Evolutionary conservation across 2,888 invertebrate genomes (phyloP).

Genomic region (Agrilus cyanescens): DNA sequence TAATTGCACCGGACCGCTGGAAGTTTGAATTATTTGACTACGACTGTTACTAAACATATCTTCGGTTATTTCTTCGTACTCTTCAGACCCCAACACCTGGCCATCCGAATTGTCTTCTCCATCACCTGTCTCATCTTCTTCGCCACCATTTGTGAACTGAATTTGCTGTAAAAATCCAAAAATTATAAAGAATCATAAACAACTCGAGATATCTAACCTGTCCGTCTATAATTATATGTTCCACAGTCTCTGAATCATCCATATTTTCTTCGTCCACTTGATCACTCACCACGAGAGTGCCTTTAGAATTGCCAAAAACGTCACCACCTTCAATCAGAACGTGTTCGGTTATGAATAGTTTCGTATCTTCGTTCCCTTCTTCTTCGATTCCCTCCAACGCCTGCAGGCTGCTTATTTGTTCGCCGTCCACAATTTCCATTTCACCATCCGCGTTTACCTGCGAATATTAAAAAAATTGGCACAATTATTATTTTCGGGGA

Average conservation of each 20-base stretch:
- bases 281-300: conserved; percentile 17
- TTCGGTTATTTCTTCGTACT: conserved; percentile 25
- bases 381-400: conserved; percentile 18
- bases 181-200: background rate
- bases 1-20: conserved; percentile 32
- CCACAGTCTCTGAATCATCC: conserved; percentile 22
- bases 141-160: conserved; percentile 25
- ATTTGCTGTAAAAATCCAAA: conserved; percentile 23
- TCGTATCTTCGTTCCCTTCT: conserved; percentile 30
- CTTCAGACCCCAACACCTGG: conserved; percentile 19
- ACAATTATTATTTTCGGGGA: no score
- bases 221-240: conserved; percentile 34
- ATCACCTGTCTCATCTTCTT: conserved; percentile 23
- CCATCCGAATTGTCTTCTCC: conserved; percentile 22
- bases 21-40: conserved; percentile 34
- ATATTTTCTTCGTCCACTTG: conserved; percentile 17
- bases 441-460: conserved; percentile 29
- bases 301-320: conserved; percentile 17
- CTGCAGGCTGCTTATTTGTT: conserved; percentile 14
- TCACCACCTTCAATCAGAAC: conserved; percentile 38
- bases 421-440: conserved; percentile 29
- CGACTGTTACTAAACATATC: conserved; percentile 16
- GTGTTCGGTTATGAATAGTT: conserved; percentile 42
- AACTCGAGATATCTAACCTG: conserved; percentile 17
- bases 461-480: background rate